phyloP scores from a whole-genome alignment of 2,888 invertebrate genomes.

The Epinotia bilunana region DNA sequence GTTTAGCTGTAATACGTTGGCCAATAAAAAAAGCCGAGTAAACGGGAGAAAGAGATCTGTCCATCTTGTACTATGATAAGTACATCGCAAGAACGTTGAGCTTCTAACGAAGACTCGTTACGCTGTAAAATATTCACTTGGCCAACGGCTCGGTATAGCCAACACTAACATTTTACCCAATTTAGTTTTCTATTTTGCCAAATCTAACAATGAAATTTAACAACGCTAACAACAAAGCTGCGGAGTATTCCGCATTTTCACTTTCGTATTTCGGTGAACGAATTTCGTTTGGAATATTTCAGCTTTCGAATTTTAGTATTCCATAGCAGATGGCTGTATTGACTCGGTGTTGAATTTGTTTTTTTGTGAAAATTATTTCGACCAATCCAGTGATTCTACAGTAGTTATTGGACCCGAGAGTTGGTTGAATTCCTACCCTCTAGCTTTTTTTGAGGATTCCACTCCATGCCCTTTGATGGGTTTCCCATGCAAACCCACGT shows the following conservation, averaged over 20 bases:
- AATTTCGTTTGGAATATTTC: conserved; percentile 2
- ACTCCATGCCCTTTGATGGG: too few relatives aligned
- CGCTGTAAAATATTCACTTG: neutral
- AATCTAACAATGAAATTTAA: conserved; percentile 27
- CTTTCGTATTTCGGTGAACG: neutral
- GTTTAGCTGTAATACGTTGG: too few relatives aligned
- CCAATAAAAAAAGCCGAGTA: too few relatives aligned
- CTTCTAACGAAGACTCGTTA: too few relatives aligned
- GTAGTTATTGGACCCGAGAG: neutral
- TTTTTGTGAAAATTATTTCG: neutral
- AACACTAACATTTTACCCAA: neutral
- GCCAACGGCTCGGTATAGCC: neutral
- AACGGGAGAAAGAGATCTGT: too few relatives aligned
- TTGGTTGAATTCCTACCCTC: neutral
- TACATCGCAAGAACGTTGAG: too few relatives aligned
- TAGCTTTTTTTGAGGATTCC: too few relatives aligned
- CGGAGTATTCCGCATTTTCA: neutral
- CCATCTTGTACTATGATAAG: too few relatives aligned
- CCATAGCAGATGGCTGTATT: neutral
- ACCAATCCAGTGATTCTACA: neutral
- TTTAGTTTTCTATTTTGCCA: conserved; percentile 13
- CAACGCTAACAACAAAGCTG: conserved; percentile 6
- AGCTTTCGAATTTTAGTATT: neutral
- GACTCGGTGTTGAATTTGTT: conserved; percentile 1
- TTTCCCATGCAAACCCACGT: too few relatives aligned